Evolutionary conservation across 1,140 invertebrate species (phyloP).

Genomic region (Sminthurides bifidus): DNA sequence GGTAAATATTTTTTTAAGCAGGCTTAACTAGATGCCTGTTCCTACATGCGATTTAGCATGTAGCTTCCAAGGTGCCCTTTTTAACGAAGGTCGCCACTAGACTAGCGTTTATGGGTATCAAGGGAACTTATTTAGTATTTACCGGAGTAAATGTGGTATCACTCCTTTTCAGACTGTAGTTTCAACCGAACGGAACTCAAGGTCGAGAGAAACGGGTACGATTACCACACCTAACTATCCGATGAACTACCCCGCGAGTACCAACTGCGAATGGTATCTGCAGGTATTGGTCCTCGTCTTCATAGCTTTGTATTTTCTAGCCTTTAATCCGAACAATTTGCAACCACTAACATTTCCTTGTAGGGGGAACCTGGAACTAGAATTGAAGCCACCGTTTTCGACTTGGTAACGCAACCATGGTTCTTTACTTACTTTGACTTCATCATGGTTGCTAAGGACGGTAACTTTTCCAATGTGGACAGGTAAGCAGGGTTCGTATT

Average conservation of each 20-base stretch:
- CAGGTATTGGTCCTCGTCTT: conserved; percentile 14
- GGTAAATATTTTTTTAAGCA: conserved; percentile 8
- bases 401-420: conserved; percentile 31
- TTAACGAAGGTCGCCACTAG: neutral
- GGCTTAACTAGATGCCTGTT: neutral
- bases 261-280: conserved; percentile 27
- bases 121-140: too few species aligned
- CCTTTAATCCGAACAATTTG: neutral
- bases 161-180: conserved; percentile 16
- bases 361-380: conserved; percentile 23
- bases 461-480: conserved; percentile 26
- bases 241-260: conserved; percentile 24
- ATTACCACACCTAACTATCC: conserved; percentile 30
- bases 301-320: neutral
- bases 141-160: neutral
- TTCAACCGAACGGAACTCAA: conserved; percentile 23
- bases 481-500: too few species aligned
- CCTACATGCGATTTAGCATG: neutral
- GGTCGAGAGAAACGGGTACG: conserved; percentile 26
- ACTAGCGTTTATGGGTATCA: neutral
- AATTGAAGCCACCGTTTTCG: conserved; percentile 28
- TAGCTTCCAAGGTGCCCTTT: neutral
- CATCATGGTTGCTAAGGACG: conserved; percentile 28
- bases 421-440: conserved; percentile 32
- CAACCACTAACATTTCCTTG: neutral